Base-by-base conservation (phyloP, 2,113 vertebrate species). In the Phalacrocorax aristotelis region DNA sequence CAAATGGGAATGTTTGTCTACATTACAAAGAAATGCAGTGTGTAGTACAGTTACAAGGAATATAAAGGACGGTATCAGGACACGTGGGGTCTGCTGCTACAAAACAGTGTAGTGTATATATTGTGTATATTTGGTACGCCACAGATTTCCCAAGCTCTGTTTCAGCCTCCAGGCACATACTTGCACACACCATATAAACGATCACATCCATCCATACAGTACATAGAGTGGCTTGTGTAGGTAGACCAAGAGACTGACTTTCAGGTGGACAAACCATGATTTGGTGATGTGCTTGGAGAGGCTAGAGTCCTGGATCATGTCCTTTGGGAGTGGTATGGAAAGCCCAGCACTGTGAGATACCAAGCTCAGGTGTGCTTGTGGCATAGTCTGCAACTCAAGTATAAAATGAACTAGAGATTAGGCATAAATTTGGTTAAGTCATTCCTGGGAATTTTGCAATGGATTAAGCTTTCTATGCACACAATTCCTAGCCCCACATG, bases 181-280 rank as follows among this genome's bases (percentile, higher is more conserved):
- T 83, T 77, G 32, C 30, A 6, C 36, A 19, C 10, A 9, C 4
- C 14, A 2, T 7, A 2, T 3, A 40, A 40, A 3, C 21, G 54
- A 27, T 27, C 4, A 5, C 8, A 13, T n/a, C 26, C 22, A 21
- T 70, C 57, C 2, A 0, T 69, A 4, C 6, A 15, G 20, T 0
- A 83, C 17, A 8, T 15, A 26, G 21, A 10, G 13, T 48, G 65
- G 14, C 49, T 82, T 60, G 11, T 25, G 34, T 16, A 55, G 61
- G n/a, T 65, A 46, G 74, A 27, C 30, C 61, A 66, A 66, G 15
- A 25, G 23, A 32, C 16, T 30, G 38, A 29, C 65, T 61, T 52
- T 54, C 36, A 30, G 42, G 27, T 78, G 69, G 20, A 51, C 7
- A 61, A 5, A 8, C 7, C 32, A 20, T 16, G n/a, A 44, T 55